Evolutionary conservation across 2,113 vertebrate species (phyloP).

Genomic region (Cairina moschata): DNA sequence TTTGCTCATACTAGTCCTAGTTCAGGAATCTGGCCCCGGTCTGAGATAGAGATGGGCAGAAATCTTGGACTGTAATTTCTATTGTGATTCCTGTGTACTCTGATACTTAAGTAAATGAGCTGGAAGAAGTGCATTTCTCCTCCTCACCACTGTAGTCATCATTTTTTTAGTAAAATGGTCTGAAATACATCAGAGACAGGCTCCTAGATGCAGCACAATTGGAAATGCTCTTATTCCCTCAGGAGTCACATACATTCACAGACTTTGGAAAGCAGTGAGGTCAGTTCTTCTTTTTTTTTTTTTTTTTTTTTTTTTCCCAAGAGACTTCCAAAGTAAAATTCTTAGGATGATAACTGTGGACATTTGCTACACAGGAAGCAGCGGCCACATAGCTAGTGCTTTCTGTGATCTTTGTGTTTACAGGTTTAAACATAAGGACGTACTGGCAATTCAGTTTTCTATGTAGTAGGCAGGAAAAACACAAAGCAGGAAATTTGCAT

Average conservation of each 20-base stretch:
- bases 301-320: no score
- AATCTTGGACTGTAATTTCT: neutral
- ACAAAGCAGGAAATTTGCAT: constrained; percentile 44
- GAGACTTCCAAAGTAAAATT: constrained; percentile 45
- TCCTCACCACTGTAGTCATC: neutral
- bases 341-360: constrained; percentile 33
- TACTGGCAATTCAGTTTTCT: constrained; percentile 54
- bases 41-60: neutral
- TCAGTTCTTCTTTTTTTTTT: constrained; percentile 19
- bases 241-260: neutral
- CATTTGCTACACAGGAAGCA: constrained; percentile 38
- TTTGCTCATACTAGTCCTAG: neutral
- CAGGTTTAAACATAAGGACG: constrained; percentile 52
- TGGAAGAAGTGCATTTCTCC: neutral
- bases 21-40: neutral
- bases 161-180: neutral
- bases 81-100: neutral
- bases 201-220: neutral
- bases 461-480: constrained; percentile 47
- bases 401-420: constrained; percentile 17
- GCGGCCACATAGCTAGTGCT: constrained; percentile 16
- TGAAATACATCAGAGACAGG: neutral
- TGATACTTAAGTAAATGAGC: neutral
- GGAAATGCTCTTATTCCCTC: neutral
- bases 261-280: neutral